Conservation (phyloP, 2,888 invertebrate species). For the Agonopterix alstromeriana region DNA sequence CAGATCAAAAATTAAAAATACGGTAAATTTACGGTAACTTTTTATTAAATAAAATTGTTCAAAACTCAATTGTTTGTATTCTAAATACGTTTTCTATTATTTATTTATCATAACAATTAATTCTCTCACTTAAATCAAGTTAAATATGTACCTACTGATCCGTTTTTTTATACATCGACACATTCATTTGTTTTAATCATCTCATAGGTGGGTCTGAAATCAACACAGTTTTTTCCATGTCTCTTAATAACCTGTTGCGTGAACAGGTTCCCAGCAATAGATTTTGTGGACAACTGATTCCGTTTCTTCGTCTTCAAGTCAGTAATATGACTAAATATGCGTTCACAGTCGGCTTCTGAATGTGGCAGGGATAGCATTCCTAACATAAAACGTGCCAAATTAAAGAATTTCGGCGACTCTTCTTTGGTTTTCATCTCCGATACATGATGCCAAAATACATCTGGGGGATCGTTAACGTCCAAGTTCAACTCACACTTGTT, state of each 20-base stretch:
- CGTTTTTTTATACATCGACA: too few relatives aligned
- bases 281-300: conserved; percentile 2
- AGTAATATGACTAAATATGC: neutral
- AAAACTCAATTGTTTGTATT: neutral
- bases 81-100: too few relatives aligned
- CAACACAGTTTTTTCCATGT: conserved; percentile 1
- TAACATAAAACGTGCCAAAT: too few relatives aligned
- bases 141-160: too few relatives aligned
- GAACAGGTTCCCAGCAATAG: conserved; percentile 5
- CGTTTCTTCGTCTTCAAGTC: conserved; percentile 4
- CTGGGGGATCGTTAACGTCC: neutral
- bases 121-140: too few relatives aligned
- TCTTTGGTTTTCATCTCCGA: neutral
- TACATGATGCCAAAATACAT: conserved; percentile 4
- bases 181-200: neutral
- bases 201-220: neutral
- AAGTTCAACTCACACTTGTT: neutral
- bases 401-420: neutral
- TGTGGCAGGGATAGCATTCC: too few relatives aligned
- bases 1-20: neutral
- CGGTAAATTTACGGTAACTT: neutral
- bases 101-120: too few relatives aligned
- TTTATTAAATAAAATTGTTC: neutral
- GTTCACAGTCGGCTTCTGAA: too few relatives aligned
- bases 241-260: conserved; percentile 6